These are phyloP conservation scores for Lymantria dispar DNA, from an alignment of 2,888 invertebrate genomes.

Conservation along the genomic window DNA sequence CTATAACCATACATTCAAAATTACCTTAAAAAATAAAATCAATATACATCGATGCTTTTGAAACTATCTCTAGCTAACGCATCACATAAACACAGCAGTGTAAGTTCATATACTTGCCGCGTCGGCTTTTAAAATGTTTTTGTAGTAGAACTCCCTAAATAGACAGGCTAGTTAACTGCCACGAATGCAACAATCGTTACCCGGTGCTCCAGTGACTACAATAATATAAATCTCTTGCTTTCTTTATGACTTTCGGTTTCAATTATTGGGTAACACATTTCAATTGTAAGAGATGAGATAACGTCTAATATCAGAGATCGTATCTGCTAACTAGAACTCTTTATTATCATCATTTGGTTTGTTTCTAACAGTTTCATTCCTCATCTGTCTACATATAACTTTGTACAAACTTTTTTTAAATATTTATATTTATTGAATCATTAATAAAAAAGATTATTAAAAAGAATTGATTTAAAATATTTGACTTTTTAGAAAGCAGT, in stretches of 20 bases:
- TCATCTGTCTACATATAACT: too few relatives aligned
- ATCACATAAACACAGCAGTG: constrained; percentile 30
- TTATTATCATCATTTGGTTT: neutral
- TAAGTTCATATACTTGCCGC: constrained; percentile 10
- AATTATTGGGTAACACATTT: constrained; percentile 46
- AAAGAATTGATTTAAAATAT: too few relatives aligned
- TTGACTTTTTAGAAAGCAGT: too few relatives aligned
- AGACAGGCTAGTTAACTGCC: constrained; percentile 47
- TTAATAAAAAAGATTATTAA: too few relatives aligned
- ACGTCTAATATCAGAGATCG: constrained; percentile 14
- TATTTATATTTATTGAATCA: too few relatives aligned
- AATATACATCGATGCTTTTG: constrained; percentile 13
- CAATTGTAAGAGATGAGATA: constrained; percentile 28
- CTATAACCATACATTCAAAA: constrained; percentile 28
- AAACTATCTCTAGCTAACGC: neutral
- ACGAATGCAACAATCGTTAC: constrained; percentile 67
- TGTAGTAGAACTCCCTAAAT: constrained; percentile 37
- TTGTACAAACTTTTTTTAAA: too few relatives aligned
- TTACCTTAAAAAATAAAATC: constrained; percentile 10
- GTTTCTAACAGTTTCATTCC: too few relatives aligned
- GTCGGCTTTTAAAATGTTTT: constrained; percentile 10
- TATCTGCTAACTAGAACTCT: constrained; percentile 12
- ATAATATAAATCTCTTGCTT: constrained; percentile 60
- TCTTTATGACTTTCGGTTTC: constrained; percentile 71
- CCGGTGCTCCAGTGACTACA: constrained; percentile 73